phyloP scores from a whole-genome alignment of 2,888 invertebrate genomes.

The Hemaris fuciformis region DNA sequence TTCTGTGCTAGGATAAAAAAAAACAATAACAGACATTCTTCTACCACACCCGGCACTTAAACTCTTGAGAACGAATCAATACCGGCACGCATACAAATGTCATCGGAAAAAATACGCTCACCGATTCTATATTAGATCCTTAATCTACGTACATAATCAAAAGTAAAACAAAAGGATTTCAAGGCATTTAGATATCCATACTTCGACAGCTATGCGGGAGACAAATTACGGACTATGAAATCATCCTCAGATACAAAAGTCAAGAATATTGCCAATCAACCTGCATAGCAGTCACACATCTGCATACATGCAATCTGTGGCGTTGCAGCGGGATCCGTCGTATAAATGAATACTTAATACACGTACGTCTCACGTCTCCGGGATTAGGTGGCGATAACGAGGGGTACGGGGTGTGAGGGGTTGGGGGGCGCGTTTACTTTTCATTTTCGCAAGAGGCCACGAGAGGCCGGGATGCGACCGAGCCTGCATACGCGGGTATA shows the following conservation, averaged over 20 bases:
- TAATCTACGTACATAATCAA: too few species aligned
- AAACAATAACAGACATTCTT: too few species aligned
- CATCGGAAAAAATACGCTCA: too few species aligned
- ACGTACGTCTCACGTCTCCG: conserved; percentile 28
- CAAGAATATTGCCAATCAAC: neutral
- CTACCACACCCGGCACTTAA: too few species aligned
- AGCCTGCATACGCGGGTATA: conserved; percentile 32
- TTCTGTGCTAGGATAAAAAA: too few species aligned
- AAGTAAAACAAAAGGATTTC: too few species aligned
- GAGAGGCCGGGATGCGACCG: conserved; percentile 2
- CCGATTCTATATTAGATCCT: too few species aligned
- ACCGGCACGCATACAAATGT: too few species aligned
- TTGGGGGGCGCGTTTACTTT: conserved; percentile 53
- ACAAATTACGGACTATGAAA: too few species aligned
- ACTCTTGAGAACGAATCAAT: too few species aligned
- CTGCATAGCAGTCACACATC: neutral
- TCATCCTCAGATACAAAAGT: neutral
- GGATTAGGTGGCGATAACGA: conserved; percentile 55
- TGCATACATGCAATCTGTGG: neutral
- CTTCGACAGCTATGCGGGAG: too few species aligned
- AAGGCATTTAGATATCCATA: too few species aligned
- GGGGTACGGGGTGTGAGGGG: conserved; percentile 29
- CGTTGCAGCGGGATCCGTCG: conserved; percentile 9
- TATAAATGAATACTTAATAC: conserved; percentile 48
- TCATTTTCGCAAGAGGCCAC: conserved; percentile 40